Percentiles rank a stretch among this genome's conserved stretches.
Conservation (phyloP, 2,113 vertebrate species). For the Corynorhinus townsendii region DNA sequence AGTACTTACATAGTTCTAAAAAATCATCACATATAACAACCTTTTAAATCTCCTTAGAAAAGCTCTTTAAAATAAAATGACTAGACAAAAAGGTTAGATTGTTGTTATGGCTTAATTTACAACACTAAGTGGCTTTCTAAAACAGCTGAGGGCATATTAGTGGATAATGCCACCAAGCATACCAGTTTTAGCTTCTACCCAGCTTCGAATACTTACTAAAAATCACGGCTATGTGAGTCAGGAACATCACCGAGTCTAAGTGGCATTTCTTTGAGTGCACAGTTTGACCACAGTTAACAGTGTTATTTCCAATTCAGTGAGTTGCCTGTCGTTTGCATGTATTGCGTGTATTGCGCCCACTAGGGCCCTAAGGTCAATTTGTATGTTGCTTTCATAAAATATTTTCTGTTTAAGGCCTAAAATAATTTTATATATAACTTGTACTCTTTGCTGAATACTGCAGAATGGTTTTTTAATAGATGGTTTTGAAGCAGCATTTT, state of each 20-base stretch:
- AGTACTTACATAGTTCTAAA: not conserved
- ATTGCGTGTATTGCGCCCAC: not conserved
- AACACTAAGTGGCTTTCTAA: not conserved
- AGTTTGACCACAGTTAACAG: not conserved
- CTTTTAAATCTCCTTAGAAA: conserved; percentile 10
- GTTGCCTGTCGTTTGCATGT: not conserved
- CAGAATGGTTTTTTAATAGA: too few species aligned
- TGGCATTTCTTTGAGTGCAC: not conserved
- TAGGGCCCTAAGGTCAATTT: not conserved
- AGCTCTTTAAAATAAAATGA: not conserved
- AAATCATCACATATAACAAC: not conserved
- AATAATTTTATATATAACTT: not conserved
- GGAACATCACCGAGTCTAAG: not conserved
- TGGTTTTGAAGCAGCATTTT: conserved; percentile 23
- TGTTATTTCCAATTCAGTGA: not conserved
- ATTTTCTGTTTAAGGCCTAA: not conserved
- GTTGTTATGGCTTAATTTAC: not conserved
- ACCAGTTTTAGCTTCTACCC: not conserved
- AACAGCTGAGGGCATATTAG: not conserved
- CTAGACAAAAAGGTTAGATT: not conserved
- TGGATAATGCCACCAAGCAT: not conserved
- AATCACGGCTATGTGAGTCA: not conserved
- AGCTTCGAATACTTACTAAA: not conserved
- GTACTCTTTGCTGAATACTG: not conserved
- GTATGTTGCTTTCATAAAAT: not conserved